phyloP scores from a whole-genome alignment of 2,888 invertebrate genomes.

The Papilio elwesi region DNA sequence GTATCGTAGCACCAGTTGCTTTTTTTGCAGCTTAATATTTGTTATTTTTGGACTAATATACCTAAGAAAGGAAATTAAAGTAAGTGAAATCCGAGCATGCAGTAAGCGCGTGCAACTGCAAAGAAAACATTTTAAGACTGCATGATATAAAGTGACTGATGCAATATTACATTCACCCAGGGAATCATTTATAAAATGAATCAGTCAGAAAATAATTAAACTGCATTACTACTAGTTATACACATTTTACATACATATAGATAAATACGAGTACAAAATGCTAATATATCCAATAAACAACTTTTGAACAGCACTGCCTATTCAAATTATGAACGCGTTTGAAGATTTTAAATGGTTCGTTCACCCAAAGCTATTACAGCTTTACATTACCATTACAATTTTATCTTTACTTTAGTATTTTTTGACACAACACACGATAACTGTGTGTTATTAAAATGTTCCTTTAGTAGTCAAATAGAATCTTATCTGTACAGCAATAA shows the following conservation, averaged over 20 bases:
- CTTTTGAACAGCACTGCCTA: too few relatives aligned
- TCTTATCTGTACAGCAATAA: conserved; percentile 7
- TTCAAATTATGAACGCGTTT: too few relatives aligned
- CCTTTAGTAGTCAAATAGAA: conserved; percentile 17
- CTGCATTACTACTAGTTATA: neutral
- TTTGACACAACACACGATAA: neutral
- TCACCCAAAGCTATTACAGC: too few relatives aligned
- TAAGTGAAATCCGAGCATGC: neutral
- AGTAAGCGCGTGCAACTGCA: neutral
- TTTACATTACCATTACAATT: too few relatives aligned
- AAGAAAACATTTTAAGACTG: neutral
- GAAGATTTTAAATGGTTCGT: too few relatives aligned
- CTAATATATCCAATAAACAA: too few relatives aligned
- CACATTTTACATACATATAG: neutral
- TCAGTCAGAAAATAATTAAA: neutral
- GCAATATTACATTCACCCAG: neutral
- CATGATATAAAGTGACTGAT: neutral
- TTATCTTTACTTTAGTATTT: neutral
- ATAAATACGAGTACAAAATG: neutral
- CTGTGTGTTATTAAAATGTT: conserved; percentile 3
- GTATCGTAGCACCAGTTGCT: too few relatives aligned
- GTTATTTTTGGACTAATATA: too few relatives aligned
- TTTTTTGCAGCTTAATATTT: too few relatives aligned
- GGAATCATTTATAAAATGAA: neutral
- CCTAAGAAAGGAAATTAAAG: neutral